Conservation (phyloP, 2,113 vertebrate species). For the Eurypyga helias region DNA sequence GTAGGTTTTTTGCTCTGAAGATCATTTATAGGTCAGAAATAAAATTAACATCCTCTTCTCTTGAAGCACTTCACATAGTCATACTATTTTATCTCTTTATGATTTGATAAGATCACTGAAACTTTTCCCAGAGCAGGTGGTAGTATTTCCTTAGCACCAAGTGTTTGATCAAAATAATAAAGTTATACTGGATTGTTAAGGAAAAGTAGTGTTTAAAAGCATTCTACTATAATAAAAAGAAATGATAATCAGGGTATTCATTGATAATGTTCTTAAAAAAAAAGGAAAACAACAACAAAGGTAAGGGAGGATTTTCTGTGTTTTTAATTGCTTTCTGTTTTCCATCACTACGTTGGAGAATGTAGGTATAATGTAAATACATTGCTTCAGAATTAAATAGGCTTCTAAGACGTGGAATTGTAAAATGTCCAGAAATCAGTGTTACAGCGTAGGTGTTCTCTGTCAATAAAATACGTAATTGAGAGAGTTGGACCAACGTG, state of each 20-base stretch:
- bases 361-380: not conserved
- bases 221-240: not conserved
- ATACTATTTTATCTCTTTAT: not conserved
- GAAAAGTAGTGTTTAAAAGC: not conserved
- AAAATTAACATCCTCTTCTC: not conserved
- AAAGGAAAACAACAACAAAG: not conserved
- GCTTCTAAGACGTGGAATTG: not conserved
- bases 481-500: not conserved
- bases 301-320: not conserved
- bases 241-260: not conserved
- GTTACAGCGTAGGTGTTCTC: not conserved
- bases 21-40: not conserved
- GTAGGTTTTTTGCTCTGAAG: not conserved
- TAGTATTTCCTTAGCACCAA: not conserved
- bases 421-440: not conserved
- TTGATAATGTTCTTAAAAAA: rapidly evolving
- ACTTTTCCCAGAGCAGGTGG: not conserved
- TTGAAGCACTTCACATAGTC: not conserved
- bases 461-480: not conserved
- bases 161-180: not conserved
- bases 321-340: not conserved
- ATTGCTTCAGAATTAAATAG: not conserved
- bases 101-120: not conserved
- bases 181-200: not conserved
- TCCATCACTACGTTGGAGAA: rapidly evolving